Evolutionary conservation across 2,113 vertebrate species (phyloP).

Genomic region (Circaetus cinerascens): DNA sequence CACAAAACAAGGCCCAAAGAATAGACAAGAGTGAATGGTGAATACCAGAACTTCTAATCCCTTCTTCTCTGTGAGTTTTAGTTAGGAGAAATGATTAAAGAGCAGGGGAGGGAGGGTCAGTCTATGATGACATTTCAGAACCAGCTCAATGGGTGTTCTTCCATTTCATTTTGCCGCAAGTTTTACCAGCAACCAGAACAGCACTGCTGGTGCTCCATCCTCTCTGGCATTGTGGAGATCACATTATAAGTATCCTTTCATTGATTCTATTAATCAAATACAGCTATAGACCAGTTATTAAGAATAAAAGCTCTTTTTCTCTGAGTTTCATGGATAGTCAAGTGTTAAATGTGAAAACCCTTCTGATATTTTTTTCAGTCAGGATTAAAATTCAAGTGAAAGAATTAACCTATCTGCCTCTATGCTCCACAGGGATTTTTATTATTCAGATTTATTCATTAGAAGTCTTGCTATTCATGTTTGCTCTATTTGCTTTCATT

Average conservation of each 20-base stretch:
- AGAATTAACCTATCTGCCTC: constrained; percentile 62
- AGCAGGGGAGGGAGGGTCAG: fast-evolving
- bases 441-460: constrained; percentile 71
- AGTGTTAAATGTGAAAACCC: constrained; percentile 8
- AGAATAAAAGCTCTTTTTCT: background rate
- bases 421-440: constrained; percentile 34
- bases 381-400: constrained; percentile 64
- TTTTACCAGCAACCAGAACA: background rate
- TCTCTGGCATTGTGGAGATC: background rate
- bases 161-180: background rate
- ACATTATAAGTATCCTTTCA: background rate
- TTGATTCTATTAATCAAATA: background rate
- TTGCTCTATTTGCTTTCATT: constrained; percentile 64
- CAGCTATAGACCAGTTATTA: background rate
- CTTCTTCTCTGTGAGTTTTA: background rate
- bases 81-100: background rate
- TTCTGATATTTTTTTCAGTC: background rate
- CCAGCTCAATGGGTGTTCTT: background rate
- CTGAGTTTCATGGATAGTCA: background rate
- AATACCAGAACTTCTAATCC: background rate
- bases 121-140: background rate
- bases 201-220: background rate
- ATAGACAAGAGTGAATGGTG: background rate
- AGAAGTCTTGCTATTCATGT: constrained; percentile 48
- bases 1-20: background rate